A percentile compares a stretch with the other conserved stretches of the same genome.
Conservation (phyloP, 2,888 invertebrate species). For the Anodontia alba region DNA sequence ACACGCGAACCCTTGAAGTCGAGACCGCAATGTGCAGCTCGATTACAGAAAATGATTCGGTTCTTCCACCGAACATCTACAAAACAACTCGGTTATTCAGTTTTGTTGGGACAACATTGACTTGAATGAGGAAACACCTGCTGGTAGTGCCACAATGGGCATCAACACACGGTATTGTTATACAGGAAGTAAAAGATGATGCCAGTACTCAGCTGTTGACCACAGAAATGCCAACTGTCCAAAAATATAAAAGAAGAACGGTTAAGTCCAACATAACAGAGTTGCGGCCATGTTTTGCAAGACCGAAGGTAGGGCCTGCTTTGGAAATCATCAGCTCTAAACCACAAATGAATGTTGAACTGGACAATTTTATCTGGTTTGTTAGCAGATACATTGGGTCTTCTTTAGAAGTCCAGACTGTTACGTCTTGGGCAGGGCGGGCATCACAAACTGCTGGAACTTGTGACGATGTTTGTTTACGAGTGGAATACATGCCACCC, state of each 20-base stretch:
- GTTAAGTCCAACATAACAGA: not conserved
- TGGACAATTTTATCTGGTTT: not conserved
- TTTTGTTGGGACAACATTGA: conserved; percentile 60
- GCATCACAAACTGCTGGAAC: not conserved
- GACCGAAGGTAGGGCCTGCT: not conserved
- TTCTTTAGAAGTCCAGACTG: not conserved
- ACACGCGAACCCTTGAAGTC: conserved; percentile 33
- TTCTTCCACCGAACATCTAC: conserved; percentile 34
- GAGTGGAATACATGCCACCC: conserved; percentile 39
- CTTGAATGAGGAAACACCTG: conserved; percentile 47
- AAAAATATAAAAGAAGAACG: not conserved
- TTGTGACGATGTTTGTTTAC: not conserved
- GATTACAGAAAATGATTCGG: conserved; percentile 6
- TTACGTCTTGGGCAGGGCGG: no score
- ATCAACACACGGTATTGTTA: conserved; percentile 50
- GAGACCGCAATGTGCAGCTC: conserved; percentile 55
- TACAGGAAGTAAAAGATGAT: conserved; percentile 39
- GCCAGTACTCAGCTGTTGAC: not conserved
- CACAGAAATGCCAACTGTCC: not conserved
- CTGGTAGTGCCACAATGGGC: conserved; percentile 48
- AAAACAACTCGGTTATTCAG: conserved; percentile 43
- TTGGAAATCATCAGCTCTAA: not conserved
- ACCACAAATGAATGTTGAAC: not conserved
- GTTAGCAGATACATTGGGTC: not conserved
- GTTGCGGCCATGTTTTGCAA: not conserved